Percentiles rank a stretch among this genome's conserved stretches.
phyloP scores from a whole-genome alignment of 1,140 invertebrate genomes.

The Laupala kohalensis region DNA sequence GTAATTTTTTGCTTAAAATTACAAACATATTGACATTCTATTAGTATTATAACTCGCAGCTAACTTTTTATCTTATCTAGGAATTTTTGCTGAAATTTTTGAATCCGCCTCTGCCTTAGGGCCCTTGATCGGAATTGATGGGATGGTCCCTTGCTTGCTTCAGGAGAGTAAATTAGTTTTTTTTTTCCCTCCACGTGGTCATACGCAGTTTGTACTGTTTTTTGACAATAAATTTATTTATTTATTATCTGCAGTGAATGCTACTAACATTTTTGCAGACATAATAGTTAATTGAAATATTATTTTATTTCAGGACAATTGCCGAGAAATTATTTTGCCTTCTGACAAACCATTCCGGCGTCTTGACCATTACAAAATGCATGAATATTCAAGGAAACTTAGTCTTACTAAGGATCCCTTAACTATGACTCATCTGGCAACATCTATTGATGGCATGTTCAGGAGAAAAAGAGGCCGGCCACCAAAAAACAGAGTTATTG shows the following conservation, averaged over 20 bases:
- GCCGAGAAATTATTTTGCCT: conserved; percentile 67
- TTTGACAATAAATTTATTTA: no score
- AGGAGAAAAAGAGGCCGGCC: conserved; percentile 79
- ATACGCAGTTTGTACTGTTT: no score
- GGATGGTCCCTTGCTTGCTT: no score
- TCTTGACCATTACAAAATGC: conserved; percentile 81
- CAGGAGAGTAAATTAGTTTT: no score
- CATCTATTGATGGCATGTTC: conserved; percentile 75
- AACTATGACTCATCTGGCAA: conserved; percentile 49
- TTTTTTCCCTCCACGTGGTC: no score
- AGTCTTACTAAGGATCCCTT: conserved; percentile 37
- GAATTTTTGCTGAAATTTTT: no score
- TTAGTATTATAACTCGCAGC: no score
- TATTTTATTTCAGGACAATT: conserved; percentile 50
- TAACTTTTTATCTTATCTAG: no score
- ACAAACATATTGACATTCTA: no score
- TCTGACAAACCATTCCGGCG: conserved; percentile 72
- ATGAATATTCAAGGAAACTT: conserved; percentile 46
- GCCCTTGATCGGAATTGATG: no score
- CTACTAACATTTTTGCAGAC: neutral
- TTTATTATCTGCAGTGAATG: neutral
- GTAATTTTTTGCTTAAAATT: no score
- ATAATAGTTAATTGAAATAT: neutral
- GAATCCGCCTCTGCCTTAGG: no score
- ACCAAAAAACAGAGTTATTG: conserved; percentile 82